Base-by-base conservation (phyloP, 2,113 vertebrate species). In the Leptobrachium ailaonicum region DNA sequence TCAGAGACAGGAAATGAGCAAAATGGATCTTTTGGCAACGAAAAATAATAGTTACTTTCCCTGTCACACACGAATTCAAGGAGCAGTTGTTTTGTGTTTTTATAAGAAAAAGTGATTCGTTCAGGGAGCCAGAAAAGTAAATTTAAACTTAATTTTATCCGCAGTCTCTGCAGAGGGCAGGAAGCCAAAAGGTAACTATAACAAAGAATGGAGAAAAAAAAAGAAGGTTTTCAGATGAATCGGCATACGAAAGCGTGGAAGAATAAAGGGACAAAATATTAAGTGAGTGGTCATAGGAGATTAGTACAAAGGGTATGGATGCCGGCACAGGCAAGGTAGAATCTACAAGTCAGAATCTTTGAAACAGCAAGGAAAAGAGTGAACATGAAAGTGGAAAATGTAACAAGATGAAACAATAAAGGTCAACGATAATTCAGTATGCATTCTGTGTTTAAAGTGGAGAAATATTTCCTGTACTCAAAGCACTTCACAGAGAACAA, bases 281-380 rank as follows among this genome's bases (percentile, higher is more conserved):
- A 53, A 79, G 43, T 72, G 77, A 79, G 69, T 79, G 77, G 56
- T 79, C 77, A 79, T 79, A n/a, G 69, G 77, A 79, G 77, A 79
- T 72, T 71, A 72, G 77, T 64, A 79, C 77, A 79, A 79, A 71
- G 77, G 58, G 43, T 71, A 62, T 54, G 72, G 47, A 12, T 63
- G 77, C 77, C 64, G 58, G 77, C 69, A 79, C 41, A 79, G 32
- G 44, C 77, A 71, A 71, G 77, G 69, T 71, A 77, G 66, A 66
- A 77, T 70, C 66, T 60, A 77, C 42, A 77, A 77, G 66, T 70
- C 54, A 70, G 62, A 77, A 62, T 77, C 76, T 70, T 40, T 72
- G 77, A n/a, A 71, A 64, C 58, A 62, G 70, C 41, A 71, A 68
- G 70, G 9, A 72, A 72, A 68, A 64, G 43, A 79, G 32, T 53